A percentile compares a stretch with the other conserved stretches of the same genome.
phyloP scores from a whole-genome alignment of 2,888 invertebrate species.

The Hanleya hanleyi region DNA sequence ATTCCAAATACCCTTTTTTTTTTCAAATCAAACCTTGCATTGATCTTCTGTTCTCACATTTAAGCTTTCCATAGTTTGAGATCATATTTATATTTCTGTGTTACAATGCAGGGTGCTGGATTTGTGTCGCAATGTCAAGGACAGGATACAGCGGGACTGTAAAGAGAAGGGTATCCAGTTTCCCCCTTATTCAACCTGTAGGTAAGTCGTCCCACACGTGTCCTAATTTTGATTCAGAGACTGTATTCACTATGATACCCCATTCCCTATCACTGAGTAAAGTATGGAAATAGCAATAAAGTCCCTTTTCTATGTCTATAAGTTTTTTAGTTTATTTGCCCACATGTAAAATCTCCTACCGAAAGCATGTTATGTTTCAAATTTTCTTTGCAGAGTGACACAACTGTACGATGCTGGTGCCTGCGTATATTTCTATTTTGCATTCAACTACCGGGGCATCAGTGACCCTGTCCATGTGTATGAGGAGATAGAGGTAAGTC shows the following conservation, averaged over 20 bases:
- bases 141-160: conserved; percentile 80
- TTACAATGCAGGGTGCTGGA: conserved; percentile 78
- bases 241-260: too few species aligned
- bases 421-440: conserved; percentile 96
- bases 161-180: conserved; percentile 74
- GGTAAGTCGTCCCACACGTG: too few species aligned
- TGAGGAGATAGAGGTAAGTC: conserved; percentile 85
- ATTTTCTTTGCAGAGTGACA: conserved; percentile 79
- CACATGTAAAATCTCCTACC: too few species aligned
- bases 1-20: neutral
- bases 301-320: too few species aligned
- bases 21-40: neutral
- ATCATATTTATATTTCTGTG: too few species aligned
- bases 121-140: conserved; percentile 92
- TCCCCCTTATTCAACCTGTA: conserved; percentile 75
- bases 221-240: too few species aligned
- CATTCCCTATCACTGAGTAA: too few species aligned
- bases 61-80: too few species aligned
- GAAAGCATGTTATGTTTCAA: neutral
- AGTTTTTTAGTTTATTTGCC: too few species aligned
- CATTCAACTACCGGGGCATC: conserved; percentile 81
- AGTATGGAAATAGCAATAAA: too few species aligned
- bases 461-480: conserved; percentile 85
- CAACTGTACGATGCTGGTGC: conserved; percentile 99
- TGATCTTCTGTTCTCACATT: too few species aligned